Percentiles rank a stretch among this genome's conserved stretches.
phyloP scores from a whole-genome alignment of 2,888 invertebrate genomes.

The Melikaiella ostensackeni region DNA sequence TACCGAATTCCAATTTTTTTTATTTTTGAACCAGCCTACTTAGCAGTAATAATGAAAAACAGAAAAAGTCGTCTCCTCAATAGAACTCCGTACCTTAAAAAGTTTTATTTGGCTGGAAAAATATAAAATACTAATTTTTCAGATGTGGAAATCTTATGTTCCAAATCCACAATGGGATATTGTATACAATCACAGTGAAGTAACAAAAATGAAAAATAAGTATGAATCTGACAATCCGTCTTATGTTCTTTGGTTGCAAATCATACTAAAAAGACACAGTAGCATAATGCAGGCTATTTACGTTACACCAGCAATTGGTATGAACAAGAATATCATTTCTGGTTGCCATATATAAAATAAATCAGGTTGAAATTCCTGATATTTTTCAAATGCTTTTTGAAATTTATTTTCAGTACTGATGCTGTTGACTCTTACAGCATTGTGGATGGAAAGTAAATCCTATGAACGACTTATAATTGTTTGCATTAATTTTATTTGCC shows the following conservation, averaged over 20 bases:
- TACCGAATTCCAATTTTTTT: too few relatives aligned
- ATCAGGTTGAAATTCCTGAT: neutral
- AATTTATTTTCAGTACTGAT: neutral
- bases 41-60: too few relatives aligned
- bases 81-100: too few relatives aligned
- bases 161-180: constrained; percentile 28
- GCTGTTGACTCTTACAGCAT: constrained; percentile 10
- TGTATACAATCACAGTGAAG: neutral
- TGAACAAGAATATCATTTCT: too few relatives aligned
- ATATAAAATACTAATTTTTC: neutral
- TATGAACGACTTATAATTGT: constrained; percentile 13
- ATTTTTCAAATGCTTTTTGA: neutral
- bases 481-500: constrained; percentile 28
- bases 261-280: constrained; percentile 14
- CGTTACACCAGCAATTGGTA: constrained; percentile 20
- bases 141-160: constrained; percentile 5
- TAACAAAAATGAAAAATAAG: constrained; percentile 15
- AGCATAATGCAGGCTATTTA: neutral
- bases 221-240: neutral
- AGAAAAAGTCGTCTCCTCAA: too few relatives aligned
- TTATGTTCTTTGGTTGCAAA: neutral
- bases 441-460: constrained; percentile 23
- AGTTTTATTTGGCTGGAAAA: too few relatives aligned
- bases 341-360: too few relatives aligned
- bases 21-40: too few relatives aligned